phyloP scores from a whole-genome alignment of 2,888 invertebrate species.

The Coremacera marginata region DNA sequence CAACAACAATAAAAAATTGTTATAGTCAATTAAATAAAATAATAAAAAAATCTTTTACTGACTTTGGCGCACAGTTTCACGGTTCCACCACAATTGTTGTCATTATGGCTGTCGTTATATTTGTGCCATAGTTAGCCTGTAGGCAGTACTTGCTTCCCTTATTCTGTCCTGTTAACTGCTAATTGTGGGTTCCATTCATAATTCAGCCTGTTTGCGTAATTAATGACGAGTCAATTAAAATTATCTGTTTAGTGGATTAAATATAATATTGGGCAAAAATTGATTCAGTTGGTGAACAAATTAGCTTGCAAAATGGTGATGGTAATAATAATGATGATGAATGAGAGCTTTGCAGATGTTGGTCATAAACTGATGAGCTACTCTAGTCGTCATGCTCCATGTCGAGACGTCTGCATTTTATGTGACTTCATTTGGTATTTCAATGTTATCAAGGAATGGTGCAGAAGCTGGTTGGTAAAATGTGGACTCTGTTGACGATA shows the following conservation, averaged over 20 bases:
- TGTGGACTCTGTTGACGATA: neutral
- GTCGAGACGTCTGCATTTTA: constrained; percentile 8
- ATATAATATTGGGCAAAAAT: neutral
- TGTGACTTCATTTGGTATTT: constrained; percentile 25
- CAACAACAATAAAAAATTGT: constrained; percentile 55
- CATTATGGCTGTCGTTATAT: constrained; percentile 46
- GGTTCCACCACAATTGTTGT: constrained; percentile 38
- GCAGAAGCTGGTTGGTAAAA: neutral
- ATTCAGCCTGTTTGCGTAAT: constrained; percentile 23
- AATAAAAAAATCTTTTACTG: constrained; percentile 50
- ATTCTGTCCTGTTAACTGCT: constrained; percentile 13
- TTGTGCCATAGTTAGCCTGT: constrained; percentile 52
- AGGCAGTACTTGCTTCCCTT: constrained; percentile 29
- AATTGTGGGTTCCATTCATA: neutral
- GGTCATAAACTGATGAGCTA: neutral
- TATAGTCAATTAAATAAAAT: constrained; percentile 62
- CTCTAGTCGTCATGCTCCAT: neutral
- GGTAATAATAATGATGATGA: neutral
- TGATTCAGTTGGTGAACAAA: constrained; percentile 12
- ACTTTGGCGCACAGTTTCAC: constrained; percentile 35
- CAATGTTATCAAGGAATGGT: neutral
- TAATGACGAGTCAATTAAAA: constrained; percentile 36
- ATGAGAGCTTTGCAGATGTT: neutral
- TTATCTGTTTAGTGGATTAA: neutral
- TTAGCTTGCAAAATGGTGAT: constrained; percentile 10